phyloP scores from a whole-genome alignment of 2,888 invertebrate genomes.

The Liposcelis brunnea region DNA sequence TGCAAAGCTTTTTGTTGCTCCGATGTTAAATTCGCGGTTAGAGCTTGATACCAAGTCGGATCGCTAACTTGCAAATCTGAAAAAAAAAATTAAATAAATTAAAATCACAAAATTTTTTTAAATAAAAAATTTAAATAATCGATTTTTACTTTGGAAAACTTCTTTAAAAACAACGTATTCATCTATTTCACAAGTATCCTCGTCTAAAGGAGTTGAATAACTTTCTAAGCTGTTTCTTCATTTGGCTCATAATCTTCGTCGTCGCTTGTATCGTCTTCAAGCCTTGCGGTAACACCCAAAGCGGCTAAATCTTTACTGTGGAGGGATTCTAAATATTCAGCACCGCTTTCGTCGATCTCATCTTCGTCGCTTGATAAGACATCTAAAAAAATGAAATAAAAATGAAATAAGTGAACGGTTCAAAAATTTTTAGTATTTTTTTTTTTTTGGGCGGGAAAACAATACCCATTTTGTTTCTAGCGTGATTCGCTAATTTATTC shows the following conservation, averaged over 20 bases:
- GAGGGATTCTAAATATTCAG: slow-evolving; percentile 66
- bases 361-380: slow-evolving; percentile 86
- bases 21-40: slow-evolving; percentile 57
- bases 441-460: no score
- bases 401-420: slow-evolving; percentile 8
- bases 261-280: slow-evolving; percentile 49
- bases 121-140: slow-evolving; percentile 5
- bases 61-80: slow-evolving; percentile 51
- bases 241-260: slow-evolving; percentile 68
- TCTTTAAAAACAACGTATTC: slow-evolving; percentile 90
- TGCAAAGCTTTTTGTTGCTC: slow-evolving; percentile 72
- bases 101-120: slow-evolving; percentile 16
- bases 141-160: slow-evolving; percentile 45
- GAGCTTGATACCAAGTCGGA: slow-evolving; percentile 59
- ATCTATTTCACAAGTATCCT: slow-evolving; percentile 65
- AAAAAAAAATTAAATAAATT: slow-evolving; percentile 15
- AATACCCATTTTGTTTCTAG: no score
- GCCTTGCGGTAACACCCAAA: slow-evolving; percentile 16
- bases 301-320: slow-evolving; percentile 23
- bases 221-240: slow-evolving; percentile 84
- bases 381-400: slow-evolving; percentile 30
- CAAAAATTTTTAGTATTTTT: slow-evolving; percentile 1
- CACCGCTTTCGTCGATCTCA: slow-evolving; percentile 75
- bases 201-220: slow-evolving; percentile 82
- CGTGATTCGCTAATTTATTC: no score